Base-by-base conservation (phyloP, 1,140 invertebrate species). In the Periplaneta americana region DNA sequence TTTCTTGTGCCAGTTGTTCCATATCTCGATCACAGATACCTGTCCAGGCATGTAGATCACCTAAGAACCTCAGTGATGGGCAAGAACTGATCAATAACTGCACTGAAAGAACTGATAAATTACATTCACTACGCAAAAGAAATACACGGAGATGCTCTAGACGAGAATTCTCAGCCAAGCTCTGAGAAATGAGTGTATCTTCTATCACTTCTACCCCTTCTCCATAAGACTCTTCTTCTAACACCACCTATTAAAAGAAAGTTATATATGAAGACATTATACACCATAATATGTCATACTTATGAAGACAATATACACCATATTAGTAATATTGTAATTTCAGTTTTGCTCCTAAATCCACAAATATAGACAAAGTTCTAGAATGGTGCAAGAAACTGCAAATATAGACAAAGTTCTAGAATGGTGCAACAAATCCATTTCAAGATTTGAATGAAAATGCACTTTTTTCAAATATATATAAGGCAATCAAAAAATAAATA, bases 131-230 rank as follows among this genome's bases (percentile, higher is more conserved):
- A 28, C 36, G 35, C 48, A 80, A 31, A 15, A 80, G 36, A 34
- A 80, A 80, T 15, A 34, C 48, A 48, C 31, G 48, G 18, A 80
- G 79, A 22, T 34, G 33, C 3, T n/a, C 8, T 33, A 39, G 79
- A 4, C 22, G 35, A 74, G 79, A 31, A 36, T 48, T 39, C 10
- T 34, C 48, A 31, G 33, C 48, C 35, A 66, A n/a, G n/a, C 28
- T 48, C 48, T 66, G 37, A n/a, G 79, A n/a, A 17, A 80, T 80
- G 17, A 66, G 13, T 1, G 33, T 28, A 28, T 80, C 79, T 34
- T 80, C 79, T 34, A 80, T 31, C 79, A 80, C 18, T 34, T 80
- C 79, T 39, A 80, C 79, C 10, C 79, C 79, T 34, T 80, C 79
- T 22, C 79, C 79, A 34, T 32, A 80, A 13, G 32, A 32, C 48